Evolutionary conservation across 1,140 invertebrate genomes (phyloP), one percentile per base, ranked within the genome.

Genomic region (Anoplophora glabripennis): DNA sequence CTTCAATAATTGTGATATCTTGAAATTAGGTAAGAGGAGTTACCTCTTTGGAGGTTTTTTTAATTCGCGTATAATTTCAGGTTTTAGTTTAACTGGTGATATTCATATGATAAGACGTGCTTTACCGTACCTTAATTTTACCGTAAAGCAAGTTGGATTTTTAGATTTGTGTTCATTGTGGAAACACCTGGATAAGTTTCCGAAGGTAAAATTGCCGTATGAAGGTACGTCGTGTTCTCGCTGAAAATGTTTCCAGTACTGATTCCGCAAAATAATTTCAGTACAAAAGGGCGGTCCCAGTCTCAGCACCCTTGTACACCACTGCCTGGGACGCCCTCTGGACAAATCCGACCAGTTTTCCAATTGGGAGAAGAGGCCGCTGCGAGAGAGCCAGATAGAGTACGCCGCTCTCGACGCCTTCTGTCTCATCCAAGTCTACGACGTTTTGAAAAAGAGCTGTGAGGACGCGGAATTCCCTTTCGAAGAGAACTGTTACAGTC

Each of bases 261-360:
- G 38, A 41, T 4, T 28, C 21, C 5, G 21, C 5, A 28, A 28
- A 28, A 28, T 17, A 12, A 3, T 49, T 66, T 59, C 18, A 69
- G 69, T 63, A 28, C 63, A 64, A 61, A 56, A 58, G 74, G 53
- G 73, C 49, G 28, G 79, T 67, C 60, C 76, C 49, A 81, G 85
- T 52, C 72, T 93, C 11, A 86, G 86, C 69, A 84, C 86, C 67
- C 75, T 93, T 40, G 89, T 90, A 0, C 80, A 86, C 61, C 74
- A 83, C 14, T 88, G 87, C 71, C 78, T 93, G 62, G 90, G 90
- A 10, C 74, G 82, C 53, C 83, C 84, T 18, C 72, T 94, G 1
- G 82, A 89, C 72, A 94, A 94, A 76, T 79, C 80, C 4, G 89
- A 94, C 74, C 91, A 93, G 66, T 90, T 92, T 78, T 93, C 90